Evolutionary conservation across 2,797 vertebrate genomes (phyloP), one percentile per base, ranked within the genome.

Genomic region (Diglossa cyanea): DNA sequence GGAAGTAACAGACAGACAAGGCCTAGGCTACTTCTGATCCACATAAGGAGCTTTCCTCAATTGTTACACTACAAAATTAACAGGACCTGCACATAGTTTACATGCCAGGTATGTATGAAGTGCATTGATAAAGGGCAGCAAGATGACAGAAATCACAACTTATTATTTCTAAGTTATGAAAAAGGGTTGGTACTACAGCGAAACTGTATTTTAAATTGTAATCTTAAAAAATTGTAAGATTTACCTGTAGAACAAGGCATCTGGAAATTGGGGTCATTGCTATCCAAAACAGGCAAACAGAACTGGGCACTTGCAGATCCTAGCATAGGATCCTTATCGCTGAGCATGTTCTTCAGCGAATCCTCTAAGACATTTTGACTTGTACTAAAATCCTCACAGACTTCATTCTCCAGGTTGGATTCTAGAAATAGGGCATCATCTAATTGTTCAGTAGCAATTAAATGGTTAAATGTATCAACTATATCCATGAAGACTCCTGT

Each of bases 291-390:
- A 97, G 98, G 98, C 96, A 99, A 98, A 98, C 98, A 99, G 98
- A 99, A 99, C 98, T 99, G 99, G 97, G 99, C 97, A 98, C 98
- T 99, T 97, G 99, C 98, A 98, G 99, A 99, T 97, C 99, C 99
- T 98, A 99, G 99, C 99, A 99, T 99, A 95, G 99, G 99, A 98
- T 99, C 99, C 98, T 99, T 99, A 98, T 99, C 99, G 98, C 99
- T 99, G 97, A 99, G 99, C 99, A 99, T 99, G 98, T 99, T 99
- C 98, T 99, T 99, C 97, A 99, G 98, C 94, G 99, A 99, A 98
- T 99, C 99, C 98, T 99, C 99, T 97, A 99, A 98, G 96, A 97
- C 97, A 98, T 97, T 98, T 92, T 98, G 97, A 98, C 98, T 98
- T 93, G 98, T 89, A 97, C 98, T 98, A 98, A 99, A 98, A 97